Evolutionary conservation across 2,113 vertebrate species (phyloP).

Genomic region (Engystomops pustulosus): DNA sequence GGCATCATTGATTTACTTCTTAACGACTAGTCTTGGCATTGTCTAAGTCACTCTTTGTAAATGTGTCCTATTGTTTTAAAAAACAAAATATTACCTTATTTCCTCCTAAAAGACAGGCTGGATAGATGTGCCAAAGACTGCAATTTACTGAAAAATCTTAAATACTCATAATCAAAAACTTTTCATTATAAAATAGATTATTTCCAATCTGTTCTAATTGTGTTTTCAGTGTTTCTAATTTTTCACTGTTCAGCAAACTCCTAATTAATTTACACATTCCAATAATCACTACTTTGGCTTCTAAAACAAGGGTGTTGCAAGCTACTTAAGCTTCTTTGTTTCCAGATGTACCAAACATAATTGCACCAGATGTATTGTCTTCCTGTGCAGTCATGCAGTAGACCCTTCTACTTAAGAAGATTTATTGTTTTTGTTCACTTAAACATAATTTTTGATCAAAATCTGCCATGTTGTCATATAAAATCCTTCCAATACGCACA

Average conservation of each 20-base stretch:
- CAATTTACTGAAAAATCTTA: too few species aligned
- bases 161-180: too few species aligned
- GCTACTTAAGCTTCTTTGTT: conserved; percentile 19
- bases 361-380: conserved; percentile 9
- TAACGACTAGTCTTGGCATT: too few species aligned
- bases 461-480: background rate
- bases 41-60: too few species aligned
- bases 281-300: conserved; percentile 22
- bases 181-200: too few species aligned
- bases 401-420: background rate
- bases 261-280: conserved; percentile 9
- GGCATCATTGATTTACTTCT: too few species aligned
- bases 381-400: background rate
- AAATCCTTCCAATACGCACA: too few species aligned
- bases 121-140: too few species aligned
- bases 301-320: conserved; percentile 18
- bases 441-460: background rate
- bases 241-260: background rate
- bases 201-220: too few species aligned
- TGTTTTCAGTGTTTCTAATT: background rate
- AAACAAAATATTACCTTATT: too few species aligned
- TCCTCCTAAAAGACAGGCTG: too few species aligned
- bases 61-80: too few species aligned
- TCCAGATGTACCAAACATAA: conserved; percentile 29
- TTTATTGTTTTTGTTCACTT: background rate